These are phyloP conservation scores for Microcebus griseorufus DNA, from an alignment of 2,113 vertebrate genomes.

Conservation along the genomic window DNA sequence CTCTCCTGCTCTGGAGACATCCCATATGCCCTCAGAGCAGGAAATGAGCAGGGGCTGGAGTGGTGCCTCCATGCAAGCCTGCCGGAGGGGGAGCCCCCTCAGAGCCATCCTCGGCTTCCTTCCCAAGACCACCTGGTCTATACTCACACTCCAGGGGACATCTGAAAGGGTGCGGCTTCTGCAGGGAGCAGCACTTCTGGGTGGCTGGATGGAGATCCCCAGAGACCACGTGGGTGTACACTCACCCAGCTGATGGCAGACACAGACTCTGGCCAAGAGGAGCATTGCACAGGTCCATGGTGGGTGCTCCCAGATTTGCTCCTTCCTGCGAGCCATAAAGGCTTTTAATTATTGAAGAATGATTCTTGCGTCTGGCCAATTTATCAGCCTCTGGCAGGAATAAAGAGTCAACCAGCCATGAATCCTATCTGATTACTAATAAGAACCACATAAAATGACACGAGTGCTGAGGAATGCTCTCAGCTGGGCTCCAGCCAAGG, in stretches of 20 bases:
- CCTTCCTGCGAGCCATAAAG: background rate
- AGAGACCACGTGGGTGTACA: background rate
- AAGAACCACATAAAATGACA: constrained; percentile 43
- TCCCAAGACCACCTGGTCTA: background rate
- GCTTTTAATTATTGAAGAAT: constrained; percentile 61
- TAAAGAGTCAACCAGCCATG: constrained; percentile 7
- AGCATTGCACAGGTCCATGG: background rate
- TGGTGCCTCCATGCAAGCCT: background rate
- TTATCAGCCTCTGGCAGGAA: constrained; percentile 67
- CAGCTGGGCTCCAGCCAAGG: background rate
- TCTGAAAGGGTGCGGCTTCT: background rate
- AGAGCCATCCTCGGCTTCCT: background rate
- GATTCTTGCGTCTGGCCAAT: constrained; percentile 1
- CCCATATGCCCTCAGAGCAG: background rate
- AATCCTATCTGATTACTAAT: constrained; percentile 64
- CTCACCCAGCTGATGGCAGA: background rate
- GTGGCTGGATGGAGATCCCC: background rate
- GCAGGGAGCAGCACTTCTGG: background rate
- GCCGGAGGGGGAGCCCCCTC: background rate
- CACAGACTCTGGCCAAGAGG: accelerated
- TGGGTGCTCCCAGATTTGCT: background rate
- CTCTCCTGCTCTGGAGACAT: background rate
- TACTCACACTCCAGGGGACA: background rate
- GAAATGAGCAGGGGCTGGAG: background rate
- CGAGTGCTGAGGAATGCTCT: constrained; percentile 42